Evolutionary conservation across 2,113 vertebrate species (phyloP).

Genomic region (Struthio camelus): DNA sequence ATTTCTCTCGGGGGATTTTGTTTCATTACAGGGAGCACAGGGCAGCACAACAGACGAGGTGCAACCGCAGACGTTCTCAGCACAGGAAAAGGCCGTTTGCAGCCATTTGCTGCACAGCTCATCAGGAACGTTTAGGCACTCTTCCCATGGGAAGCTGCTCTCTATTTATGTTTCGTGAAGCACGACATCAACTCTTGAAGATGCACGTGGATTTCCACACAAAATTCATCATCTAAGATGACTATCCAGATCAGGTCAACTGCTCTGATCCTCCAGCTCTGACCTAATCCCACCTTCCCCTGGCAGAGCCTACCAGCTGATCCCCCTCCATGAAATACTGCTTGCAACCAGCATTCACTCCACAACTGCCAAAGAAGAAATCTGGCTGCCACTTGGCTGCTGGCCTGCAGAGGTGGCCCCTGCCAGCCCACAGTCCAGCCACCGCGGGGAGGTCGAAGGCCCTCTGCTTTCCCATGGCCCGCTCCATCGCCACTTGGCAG

Average conservation of each 20-base stretch:
- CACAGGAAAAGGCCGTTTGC: not conserved
- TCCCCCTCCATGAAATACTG: not conserved
- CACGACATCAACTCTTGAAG: rapidly evolving
- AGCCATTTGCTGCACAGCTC: rapidly evolving
- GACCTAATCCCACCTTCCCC: not conserved
- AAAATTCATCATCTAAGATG: not conserved
- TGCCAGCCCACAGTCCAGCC: not conserved
- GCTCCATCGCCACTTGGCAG: not conserved
- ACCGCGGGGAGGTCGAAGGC: too few relatives aligned
- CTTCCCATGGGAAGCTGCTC: not conserved
- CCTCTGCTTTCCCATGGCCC: not conserved
- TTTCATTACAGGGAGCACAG: not conserved
- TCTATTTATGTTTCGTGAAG: rapidly evolving
- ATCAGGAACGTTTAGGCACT: not conserved
- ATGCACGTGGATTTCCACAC: rapidly evolving
- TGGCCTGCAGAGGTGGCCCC: not conserved
- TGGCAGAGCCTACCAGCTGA: too few relatives aligned
- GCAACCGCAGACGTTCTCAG: not conserved
- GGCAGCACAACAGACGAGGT: rapidly evolving
- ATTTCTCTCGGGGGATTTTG: not conserved
- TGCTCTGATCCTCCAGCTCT: not conserved
- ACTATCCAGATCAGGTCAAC: rapidly evolving
- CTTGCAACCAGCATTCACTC: not conserved
- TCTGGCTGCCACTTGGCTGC: not conserved
- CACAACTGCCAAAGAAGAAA: too few relatives aligned